These are phyloP conservation scores for Ichneumon xanthorius DNA, from an alignment of 2,888 invertebrate genomes.

Conservation along the genomic window DNA sequence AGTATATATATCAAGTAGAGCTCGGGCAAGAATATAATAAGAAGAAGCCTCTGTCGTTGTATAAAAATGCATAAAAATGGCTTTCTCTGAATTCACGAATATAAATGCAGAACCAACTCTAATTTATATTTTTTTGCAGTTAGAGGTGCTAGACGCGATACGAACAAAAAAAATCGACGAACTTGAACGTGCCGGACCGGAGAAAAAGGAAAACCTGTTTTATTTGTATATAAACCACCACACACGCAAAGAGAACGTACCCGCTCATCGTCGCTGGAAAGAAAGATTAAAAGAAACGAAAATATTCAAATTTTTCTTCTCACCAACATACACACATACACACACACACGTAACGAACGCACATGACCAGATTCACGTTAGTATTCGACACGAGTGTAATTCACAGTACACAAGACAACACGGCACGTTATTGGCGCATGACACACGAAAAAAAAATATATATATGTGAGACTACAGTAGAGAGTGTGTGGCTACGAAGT, in stretches of 20 bases:
- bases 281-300: constrained; percentile 25
- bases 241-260: constrained; percentile 54
- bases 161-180: constrained; percentile 70
- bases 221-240: constrained; percentile 78
- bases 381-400: constrained; percentile 53
- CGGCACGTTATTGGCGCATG: constrained; percentile 46
- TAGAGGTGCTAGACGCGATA: constrained; percentile 45
- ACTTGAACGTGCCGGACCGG: constrained; percentile 76
- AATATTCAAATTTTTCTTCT: constrained; percentile 61
- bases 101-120: background rate
- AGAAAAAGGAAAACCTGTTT: constrained; percentile 75
- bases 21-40: background rate
- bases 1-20: too few relatives aligned
- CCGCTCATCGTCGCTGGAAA: constrained; percentile 36
- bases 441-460: constrained; percentile 22
- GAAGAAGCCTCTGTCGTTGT: background rate
- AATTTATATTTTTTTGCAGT: constrained; percentile 43
- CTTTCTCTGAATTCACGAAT: background rate
- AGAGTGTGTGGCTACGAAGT: constrained; percentile 26
- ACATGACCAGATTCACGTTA: constrained; percentile 57
- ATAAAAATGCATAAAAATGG: background rate
- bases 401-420: constrained; percentile 43
- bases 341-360: constrained; percentile 67
- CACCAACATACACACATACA: constrained; percentile 60
- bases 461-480: constrained; percentile 26